Percentiles rank a stretch among this genome's conserved stretches.
These are phyloP conservation scores for Momotus momota DNA, from an alignment of 2,797 vertebrate species.

Conservation along the genomic window DNA sequence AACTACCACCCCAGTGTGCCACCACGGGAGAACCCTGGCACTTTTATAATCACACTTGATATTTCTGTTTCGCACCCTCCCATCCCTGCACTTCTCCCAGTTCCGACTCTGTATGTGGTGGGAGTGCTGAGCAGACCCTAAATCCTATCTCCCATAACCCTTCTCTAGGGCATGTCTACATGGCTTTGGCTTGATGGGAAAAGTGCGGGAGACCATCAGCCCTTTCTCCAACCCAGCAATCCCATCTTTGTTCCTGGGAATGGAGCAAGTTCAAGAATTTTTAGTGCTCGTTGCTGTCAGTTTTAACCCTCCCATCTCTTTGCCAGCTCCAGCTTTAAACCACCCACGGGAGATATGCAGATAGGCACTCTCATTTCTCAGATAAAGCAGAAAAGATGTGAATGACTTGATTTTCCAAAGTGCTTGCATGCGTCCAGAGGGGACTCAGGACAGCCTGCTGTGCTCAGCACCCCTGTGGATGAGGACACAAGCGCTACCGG, in stretches of 20 bases:
- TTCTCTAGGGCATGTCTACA: not conserved
- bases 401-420: conserved; percentile 37
- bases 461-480: not conserved
- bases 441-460: not conserved
- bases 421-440: accelerated
- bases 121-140: not conserved
- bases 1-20: not conserved
- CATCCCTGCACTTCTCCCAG: not conserved
- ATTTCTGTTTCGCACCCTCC: not conserved
- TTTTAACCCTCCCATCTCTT: conserved; percentile 40
- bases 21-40: not conserved
- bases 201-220: not conserved
- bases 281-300: not conserved
- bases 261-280: conserved; percentile 20
- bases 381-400: conserved; percentile 32
- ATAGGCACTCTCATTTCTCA: conserved; percentile 23
- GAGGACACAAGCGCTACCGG: not conserved
- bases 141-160: accelerated
- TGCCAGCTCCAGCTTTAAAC: conserved; percentile 32
- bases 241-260: not conserved
- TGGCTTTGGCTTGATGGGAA: not conserved
- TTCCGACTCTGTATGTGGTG: not conserved
- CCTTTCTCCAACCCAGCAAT: not conserved
- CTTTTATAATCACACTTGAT: not conserved
- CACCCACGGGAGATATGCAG: conserved; percentile 14